Conservation (phyloP, 2,888 invertebrate species). For the Alloscopus bannaensis region DNA sequence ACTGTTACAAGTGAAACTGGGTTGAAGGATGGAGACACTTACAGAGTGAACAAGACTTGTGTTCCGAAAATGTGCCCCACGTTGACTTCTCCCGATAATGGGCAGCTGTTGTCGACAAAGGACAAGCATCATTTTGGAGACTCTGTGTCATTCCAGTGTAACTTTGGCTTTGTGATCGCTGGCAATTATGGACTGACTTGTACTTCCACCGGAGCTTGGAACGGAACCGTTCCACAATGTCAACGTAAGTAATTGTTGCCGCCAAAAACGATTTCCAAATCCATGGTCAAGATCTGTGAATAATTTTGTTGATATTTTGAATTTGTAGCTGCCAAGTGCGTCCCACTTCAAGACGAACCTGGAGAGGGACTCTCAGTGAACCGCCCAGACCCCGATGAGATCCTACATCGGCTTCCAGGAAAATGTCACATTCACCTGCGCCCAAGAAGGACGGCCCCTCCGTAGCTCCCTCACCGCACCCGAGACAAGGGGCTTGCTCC, state of each 20-base stretch:
- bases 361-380: slow-evolving; percentile 88
- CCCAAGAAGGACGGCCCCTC: slow-evolving; percentile 85
- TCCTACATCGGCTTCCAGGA: slow-evolving; percentile 91
- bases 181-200: slow-evolving; percentile 91
- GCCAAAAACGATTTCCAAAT: neutral
- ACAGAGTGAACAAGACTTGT: slow-evolving; percentile 94
- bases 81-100: slow-evolving; percentile 87
- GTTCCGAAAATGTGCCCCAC: slow-evolving; percentile 93
- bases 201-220: slow-evolving; percentile 93
- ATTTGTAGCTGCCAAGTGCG: slow-evolving; percentile 89
- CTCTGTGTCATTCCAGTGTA: slow-evolving; percentile 92
- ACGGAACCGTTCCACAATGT: slow-evolving; percentile 94
- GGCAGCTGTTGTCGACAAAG: slow-evolving; percentile 87
- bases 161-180: slow-evolving; percentile 94
- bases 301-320: slow-evolving; percentile 1
- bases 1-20: slow-evolving; percentile 91
- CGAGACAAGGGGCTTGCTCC: slow-evolving; percentile 89
- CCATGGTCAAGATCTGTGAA: too few species aligned
- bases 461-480: slow-evolving; percentile 88
- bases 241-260: slow-evolving; percentile 79
- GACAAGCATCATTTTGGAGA: slow-evolving; percentile 92
- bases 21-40: slow-evolving; percentile 89
- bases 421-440: slow-evolving; percentile 91
- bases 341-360: slow-evolving; percentile 91
- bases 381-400: slow-evolving; percentile 87